Evolutionary conservation across 2,888 invertebrate genomes (phyloP).

Genomic region (Sminthurides aquaticus): DNA sequence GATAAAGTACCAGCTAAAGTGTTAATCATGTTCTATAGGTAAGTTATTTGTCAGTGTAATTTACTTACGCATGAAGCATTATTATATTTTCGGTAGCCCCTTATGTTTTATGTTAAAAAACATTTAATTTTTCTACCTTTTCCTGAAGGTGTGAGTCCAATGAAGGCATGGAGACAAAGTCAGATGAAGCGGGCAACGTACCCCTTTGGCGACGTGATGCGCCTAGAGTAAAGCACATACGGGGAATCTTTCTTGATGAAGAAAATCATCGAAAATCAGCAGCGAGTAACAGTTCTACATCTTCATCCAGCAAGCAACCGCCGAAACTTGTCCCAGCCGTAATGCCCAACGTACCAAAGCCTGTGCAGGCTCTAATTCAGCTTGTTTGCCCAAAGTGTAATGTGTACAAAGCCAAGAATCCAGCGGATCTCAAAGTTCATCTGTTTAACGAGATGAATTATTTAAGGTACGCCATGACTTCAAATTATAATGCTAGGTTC

Average conservation of each 20-base stretch:
- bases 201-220: constrained; percentile 58
- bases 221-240: constrained; percentile 54
- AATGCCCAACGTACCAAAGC: constrained; percentile 6
- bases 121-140: not conserved
- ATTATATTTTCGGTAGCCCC: too few species aligned
- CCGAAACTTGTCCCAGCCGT: constrained; percentile 1
- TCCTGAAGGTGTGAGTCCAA: constrained; percentile 42
- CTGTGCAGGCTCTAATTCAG: constrained; percentile 2
- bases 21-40: constrained; percentile 51
- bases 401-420: constrained; percentile 53
- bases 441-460: constrained; percentile 61
- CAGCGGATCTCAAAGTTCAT: constrained; percentile 59
- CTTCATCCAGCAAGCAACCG: not conserved
- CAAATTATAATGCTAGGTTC: too few species aligned
- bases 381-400: constrained; percentile 56
- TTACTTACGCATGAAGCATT: too few species aligned
- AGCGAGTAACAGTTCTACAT: not conserved
- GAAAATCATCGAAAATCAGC: constrained; percentile 8
- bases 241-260: constrained; percentile 53
- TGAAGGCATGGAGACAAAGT: constrained; percentile 36
- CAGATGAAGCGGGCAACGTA: constrained; percentile 15
- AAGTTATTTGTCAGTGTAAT: constrained; percentile 12
- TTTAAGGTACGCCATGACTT: constrained; percentile 56
- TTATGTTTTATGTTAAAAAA: too few species aligned
- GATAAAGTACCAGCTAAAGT: constrained; percentile 47